Base-by-base conservation (phyloP, 2,888 invertebrate genomes). In the Drosophila anomalata region DNA sequence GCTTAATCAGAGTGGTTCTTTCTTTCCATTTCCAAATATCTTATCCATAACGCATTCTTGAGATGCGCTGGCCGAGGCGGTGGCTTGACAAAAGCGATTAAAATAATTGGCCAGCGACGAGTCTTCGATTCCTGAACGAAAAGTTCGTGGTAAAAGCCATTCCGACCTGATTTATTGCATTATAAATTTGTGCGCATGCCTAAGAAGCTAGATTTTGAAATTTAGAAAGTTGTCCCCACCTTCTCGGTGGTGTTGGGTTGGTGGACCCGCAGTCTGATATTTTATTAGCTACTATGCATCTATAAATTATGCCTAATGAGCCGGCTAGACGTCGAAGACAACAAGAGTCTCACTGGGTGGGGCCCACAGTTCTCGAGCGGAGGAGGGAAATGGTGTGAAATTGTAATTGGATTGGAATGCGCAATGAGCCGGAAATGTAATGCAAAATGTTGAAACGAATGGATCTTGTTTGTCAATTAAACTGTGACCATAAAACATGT, bases 231-330 rank as follows among this genome's bases (percentile, higher is more conserved):
- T 83, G 6, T 14, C 14, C 11, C 44, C 48, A 14, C 26, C 41
- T 41, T 41, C 41, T 14, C 8, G 17, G 7, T 41, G 20, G 29
- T 8, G 14, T 2, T 14, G 39, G 26, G 24, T 60, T 36, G 44
- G 63, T 56, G 66, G 57, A 55, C 50, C 51, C 42, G 53, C 60
- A 66, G 44, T 54, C 50, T 47, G 61, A 65, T 66, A 80, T 77
- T 86, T 83, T 83, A 86, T 86, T 83, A 67, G 60, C 54, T 73
- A 50, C 56, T 71, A 46, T 57, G 57, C 80, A 62, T 63, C 72
- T 72, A 84, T 84, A 84, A 84, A 84, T 84, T 87, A 84, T 85
- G 82, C 72, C 82, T 84, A 87, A 84, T 82, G 82, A 79, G 79
- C 73, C 76, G 57, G 46, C 68, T 50, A 71, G 72, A 62, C 56